Percentiles rank a stretch among this genome's conserved stretches.
Evolutionary conservation across 2,888 invertebrate species (phyloP).

Genomic region (Eupithecia inturbata): DNA sequence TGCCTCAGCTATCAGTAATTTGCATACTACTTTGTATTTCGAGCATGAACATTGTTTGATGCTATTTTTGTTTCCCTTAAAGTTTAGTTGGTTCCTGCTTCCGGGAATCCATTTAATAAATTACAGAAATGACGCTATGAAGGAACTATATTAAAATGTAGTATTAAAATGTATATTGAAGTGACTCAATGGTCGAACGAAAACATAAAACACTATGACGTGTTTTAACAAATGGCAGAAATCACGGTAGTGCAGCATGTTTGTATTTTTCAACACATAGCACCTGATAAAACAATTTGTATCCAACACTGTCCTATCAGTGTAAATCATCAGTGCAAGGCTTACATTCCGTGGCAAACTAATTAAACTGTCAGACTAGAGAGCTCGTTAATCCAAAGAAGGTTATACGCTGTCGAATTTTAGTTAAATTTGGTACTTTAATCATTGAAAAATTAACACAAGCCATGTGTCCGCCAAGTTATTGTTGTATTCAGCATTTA

Average conservation of each 20-base stretch:
- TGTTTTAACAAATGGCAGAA: not conserved
- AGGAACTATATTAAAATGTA: slow-evolving; percentile 19
- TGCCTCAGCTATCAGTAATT: slow-evolving; percentile 24
- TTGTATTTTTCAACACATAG: not conserved
- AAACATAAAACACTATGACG: not conserved
- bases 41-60: slow-evolving; percentile 35
- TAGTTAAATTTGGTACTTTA: not conserved
- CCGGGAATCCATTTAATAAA: slow-evolving; percentile 39
- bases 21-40: slow-evolving; percentile 40
- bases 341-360: slow-evolving; percentile 7
- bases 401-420: not conserved
- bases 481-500: not conserved
- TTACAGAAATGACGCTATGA: slow-evolving; percentile 7
- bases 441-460: not conserved
- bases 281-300: slow-evolving; percentile 14
- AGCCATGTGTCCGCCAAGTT: not conserved
- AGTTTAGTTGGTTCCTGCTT: slow-evolving; percentile 35
- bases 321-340: slow-evolving; percentile 10
- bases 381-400: not conserved
- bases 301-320: slow-evolving; percentile 6
- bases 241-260: not conserved
- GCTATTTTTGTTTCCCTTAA: slow-evolving; percentile 39
- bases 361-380: slow-evolving; percentile 12
- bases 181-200: not conserved
- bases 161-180: too few species aligned